Base-by-base conservation (phyloP, 2,888 invertebrate species). In the Agonopterix alstromeriana region DNA sequence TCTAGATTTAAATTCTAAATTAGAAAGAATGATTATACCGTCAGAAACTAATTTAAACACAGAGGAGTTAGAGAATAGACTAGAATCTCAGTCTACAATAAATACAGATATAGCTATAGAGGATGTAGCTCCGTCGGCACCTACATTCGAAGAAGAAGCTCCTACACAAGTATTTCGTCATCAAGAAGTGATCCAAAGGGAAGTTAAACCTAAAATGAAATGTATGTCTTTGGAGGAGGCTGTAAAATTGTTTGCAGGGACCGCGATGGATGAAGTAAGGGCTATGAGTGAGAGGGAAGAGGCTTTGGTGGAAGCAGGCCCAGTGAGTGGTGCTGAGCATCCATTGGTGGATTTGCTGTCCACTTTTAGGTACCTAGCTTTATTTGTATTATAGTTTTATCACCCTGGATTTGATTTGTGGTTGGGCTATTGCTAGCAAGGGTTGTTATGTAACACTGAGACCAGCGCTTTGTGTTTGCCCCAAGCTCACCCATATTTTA, bases 291-390 rank as follows among this genome's bases (percentile, higher is more conserved):
- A 75, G 48, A 72, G 56, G 57, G 85, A 87, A 51, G 84, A 85
- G 51, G 73, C 73, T 47, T 57, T 72, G 47, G 85, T 84, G 1
- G 82, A 82, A 51, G 69, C 70, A 1, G 87, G 87, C 0, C 74
- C 80, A 12, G 14, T 65, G 5, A 72, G 70, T 61, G 75, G 74
- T 0, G 74, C 83, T 14, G 85, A 86, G 42, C 82, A 87, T 65
- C 84, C 85, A 8, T 65, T 88, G 44, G 77, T 86, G 8, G 87
- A 88, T 65, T 68, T 87, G 36, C 57, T 88, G 12, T 72, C 81
- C n/a, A 86, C 84, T 50, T 84, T 27, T 27, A 5, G 27, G 27
- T 27, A 27, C 27, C 27, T 27, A 27, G 27, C 27, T 27, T 27
- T 27, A 7, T 27, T 27, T 27, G 5, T 27, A 7, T 27, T 5